Evolutionary conservation across 2,797 vertebrate species (phyloP).

Genomic region (Labroides dimidiatus): DNA sequence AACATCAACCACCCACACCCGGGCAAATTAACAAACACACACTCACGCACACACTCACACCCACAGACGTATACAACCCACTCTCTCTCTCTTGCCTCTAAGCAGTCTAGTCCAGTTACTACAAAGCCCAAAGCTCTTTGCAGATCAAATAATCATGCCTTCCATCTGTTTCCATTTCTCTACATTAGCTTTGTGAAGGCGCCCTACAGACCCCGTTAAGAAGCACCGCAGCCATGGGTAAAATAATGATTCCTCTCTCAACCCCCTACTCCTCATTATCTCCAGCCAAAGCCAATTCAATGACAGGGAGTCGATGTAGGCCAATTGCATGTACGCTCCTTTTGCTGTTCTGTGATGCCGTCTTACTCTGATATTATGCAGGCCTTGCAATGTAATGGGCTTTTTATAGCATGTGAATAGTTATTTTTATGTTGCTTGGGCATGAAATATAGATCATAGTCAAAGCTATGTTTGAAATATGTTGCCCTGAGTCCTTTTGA

Average conservation of each 20-base stretch:
- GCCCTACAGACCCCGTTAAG: constrained; percentile 71
- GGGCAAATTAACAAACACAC: constrained; percentile 22
- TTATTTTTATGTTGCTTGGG: constrained; percentile 44
- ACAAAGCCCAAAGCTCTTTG: constrained; percentile 77
- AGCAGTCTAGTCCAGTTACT: constrained; percentile 69
- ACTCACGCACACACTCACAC: constrained; percentile 30
- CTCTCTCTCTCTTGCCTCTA: constrained; percentile 64
- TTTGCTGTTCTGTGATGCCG: constrained; percentile 39
- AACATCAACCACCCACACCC: constrained; percentile 59
- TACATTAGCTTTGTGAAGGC: constrained; percentile 69
- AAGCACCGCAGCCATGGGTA: constrained; percentile 63
- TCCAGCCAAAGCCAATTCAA: constrained; percentile 58
- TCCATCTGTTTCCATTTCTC: constrained; percentile 80
- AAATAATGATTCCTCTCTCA: constrained; percentile 76
- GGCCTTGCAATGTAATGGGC: constrained; percentile 18
- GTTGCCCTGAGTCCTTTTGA: constrained; percentile 21
- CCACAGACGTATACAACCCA: constrained; percentile 53
- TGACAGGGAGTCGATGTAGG: constrained; percentile 58
- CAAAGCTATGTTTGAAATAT: constrained; percentile 30
- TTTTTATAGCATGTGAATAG: constrained; percentile 40
- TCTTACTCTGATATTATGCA: constrained; percentile 43
- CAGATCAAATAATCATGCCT: constrained; percentile 80
- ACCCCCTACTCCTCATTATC: constrained; percentile 69
- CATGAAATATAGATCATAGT: constrained; percentile 45
- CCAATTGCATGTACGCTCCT: constrained; percentile 41